Evolutionary conservation across 2,797 vertebrate genomes (phyloP), one percentile per base, ranked within the genome.

Genomic region (Tokudaia tokunoshimensis): DNA sequence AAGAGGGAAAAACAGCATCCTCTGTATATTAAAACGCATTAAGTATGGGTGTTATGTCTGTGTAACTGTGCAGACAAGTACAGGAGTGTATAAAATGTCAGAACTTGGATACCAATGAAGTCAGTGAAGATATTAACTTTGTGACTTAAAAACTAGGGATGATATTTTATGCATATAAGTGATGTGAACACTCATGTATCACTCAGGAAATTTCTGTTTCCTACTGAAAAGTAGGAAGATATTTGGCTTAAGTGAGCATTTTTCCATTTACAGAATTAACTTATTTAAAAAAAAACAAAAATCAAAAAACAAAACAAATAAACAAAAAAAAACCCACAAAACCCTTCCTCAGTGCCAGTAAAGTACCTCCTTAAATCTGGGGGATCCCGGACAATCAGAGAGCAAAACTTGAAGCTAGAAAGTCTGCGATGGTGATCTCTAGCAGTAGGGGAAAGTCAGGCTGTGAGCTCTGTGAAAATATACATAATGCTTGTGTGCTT

Each of bases 1-100:
- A 85, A 89, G 75, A 89, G 5, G 29, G 91, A 90, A 94, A 87
- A 91, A 13, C 12, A 78, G 2, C 63, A n/a, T 86, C 59, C 61
- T 94, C 20, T 89, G 65, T 78, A 92, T 78, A 52, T 80, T 81
- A 72, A 75, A 86, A 44, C 84, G 0, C 17, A 31, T 70, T 76
- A 70, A 79, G 0, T 52, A 8, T 57, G 26, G 22, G 50, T 44
- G 15, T 14, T 14, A n/a, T 4, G 6, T n/a, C 8, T 55, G 14
- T 29, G 1, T 57, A 44, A 34, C 4, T 59, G 37, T 37, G 55
- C 63, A 52, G n/a, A 37, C 31, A 67, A 3, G 4, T 34, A 31
- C 5, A 67, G 0, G 15, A 12, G 34, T 8, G 0, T 13, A 50
- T 2, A 67, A 61, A 50, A 44, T 67, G 24, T 31, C 59, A 8